These are phyloP conservation scores for Noctua janthe DNA, from an alignment of 2,888 invertebrate species.

Conservation along the genomic window DNA sequence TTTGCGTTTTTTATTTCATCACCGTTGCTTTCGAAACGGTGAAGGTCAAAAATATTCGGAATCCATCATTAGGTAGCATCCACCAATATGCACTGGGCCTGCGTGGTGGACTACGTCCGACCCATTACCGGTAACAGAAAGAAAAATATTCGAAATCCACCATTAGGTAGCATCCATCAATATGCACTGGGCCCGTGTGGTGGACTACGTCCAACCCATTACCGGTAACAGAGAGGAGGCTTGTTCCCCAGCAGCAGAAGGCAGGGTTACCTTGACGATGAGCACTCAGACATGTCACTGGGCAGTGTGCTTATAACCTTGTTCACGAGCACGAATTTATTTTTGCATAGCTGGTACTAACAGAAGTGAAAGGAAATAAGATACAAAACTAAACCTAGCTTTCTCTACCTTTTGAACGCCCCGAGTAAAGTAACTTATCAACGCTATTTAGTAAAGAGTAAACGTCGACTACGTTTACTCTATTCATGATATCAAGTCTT, in stretches of 20 bases:
- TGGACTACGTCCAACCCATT: no score
- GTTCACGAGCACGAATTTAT: not conserved
- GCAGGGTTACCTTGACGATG: not conserved
- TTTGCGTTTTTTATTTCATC: no score
- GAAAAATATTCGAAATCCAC: no score
- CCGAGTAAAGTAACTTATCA: not conserved
- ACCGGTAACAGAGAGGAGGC: no score
- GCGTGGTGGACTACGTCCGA: no score
- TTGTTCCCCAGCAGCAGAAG: not conserved
- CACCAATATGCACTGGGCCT: no score
- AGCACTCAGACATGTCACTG: not conserved
- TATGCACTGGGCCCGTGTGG: no score
- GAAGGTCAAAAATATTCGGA: not conserved
- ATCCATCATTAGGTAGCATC: no score
- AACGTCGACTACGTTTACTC: conserved; percentile 33
- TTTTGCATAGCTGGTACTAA: not conserved
- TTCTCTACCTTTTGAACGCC: not conserved
- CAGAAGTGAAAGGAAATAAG: not conserved
- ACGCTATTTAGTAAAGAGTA: conserved; percentile 33
- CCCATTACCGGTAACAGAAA: no score
- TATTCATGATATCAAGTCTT: conserved; percentile 20
- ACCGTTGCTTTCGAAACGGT: no score
- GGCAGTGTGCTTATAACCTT: not conserved
- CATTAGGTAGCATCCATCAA: no score
- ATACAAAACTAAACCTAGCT: not conserved